Evolutionary conservation across 2,888 invertebrate species (phyloP).

Genomic region (Netelia inedita): DNA sequence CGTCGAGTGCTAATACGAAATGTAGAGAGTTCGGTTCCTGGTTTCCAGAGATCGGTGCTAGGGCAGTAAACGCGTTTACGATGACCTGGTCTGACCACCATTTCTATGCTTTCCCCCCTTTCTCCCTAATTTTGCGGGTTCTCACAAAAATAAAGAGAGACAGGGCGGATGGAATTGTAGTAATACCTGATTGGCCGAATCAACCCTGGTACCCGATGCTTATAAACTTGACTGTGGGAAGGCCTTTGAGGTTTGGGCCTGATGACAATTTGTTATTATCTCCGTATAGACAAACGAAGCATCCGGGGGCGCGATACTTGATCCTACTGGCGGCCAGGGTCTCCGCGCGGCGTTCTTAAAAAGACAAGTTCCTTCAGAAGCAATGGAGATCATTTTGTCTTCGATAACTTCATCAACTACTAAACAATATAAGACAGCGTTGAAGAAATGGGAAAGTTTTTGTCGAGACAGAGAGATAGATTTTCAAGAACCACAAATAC

Average conservation of each 20-base stretch:
- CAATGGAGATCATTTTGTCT: constrained; percentile 9
- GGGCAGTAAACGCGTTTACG: constrained; percentile 3
- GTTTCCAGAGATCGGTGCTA: neutral
- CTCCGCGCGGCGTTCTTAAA: no score
- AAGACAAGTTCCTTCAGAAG: no score
- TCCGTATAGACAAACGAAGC: constrained; percentile 69
- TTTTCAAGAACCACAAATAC: no score
- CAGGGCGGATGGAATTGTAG: constrained; percentile 74
- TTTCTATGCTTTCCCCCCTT: constrained; percentile 61
- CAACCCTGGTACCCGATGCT: constrained; percentile 74
- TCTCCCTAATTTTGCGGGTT: constrained; percentile 45
- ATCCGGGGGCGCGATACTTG: constrained; percentile 60
- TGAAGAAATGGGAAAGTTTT: constrained; percentile 20
- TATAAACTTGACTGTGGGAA: neutral
- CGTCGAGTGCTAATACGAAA: no score
- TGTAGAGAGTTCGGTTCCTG: neutral
- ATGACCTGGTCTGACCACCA: constrained; percentile 4
- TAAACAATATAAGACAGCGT: constrained; percentile 29
- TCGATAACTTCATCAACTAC: constrained; percentile 22
- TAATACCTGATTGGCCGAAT: constrained; percentile 73
- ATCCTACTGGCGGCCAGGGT: constrained; percentile 68
- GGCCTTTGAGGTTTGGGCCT: constrained; percentile 56
- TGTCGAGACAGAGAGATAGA: neutral
- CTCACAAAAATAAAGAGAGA: constrained; percentile 65
- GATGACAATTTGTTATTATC: constrained; percentile 66